Evolutionary conservation across 2,888 invertebrate species (phyloP), one percentile per base, ranked within the genome.

Genomic region (Sarcophaga caerulescens): DNA sequence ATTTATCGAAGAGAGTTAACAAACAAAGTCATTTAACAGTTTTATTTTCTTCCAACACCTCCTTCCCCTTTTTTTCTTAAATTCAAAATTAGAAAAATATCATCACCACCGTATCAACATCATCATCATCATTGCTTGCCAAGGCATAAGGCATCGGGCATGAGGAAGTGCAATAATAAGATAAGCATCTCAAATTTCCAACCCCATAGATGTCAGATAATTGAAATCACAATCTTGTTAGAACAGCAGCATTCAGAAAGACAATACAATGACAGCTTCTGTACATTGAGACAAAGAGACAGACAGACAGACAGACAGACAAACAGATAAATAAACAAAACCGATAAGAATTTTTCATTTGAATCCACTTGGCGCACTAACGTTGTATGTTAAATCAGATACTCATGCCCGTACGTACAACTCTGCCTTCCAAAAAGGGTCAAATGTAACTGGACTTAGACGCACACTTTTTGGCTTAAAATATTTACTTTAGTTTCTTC

Each of bases 151-250:
- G 63, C 68, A 63, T 69, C 68, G 80, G 76, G 74, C 11, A 66
- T 66, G 68, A 81, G 84, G 84, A 86, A 86, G 86, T 84, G 70
- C 84, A 86, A 84, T 84, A 84, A 74, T 78, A 84, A 84, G 86
- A 86, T 86, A 86, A 84, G 75, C 81, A 86, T 86, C 86, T 75
- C 78, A 81, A 78, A 70, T 81, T 74, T 71, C 84, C 81, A 81
- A 81, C 84, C 84, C 81, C 63, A 78, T 62, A 81, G 74, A 84
- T 84, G 81, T 71, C 84, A 84, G 84, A 86, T 86, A 86, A 86
- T 86, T 86, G 86, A 86, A 86, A 86, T 86, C 84, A 71, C 69
- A 81, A 86, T 86, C 84, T 81, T 84, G 84, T 86, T 84, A 81
- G 76, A 68, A 62, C 70, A 74, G 35, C 47, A 21, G 78, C 71